These are phyloP conservation scores for Premnoplex brunnescens DNA, from an alignment of 2,797 vertebrate genomes.

Conservation along the genomic window DNA sequence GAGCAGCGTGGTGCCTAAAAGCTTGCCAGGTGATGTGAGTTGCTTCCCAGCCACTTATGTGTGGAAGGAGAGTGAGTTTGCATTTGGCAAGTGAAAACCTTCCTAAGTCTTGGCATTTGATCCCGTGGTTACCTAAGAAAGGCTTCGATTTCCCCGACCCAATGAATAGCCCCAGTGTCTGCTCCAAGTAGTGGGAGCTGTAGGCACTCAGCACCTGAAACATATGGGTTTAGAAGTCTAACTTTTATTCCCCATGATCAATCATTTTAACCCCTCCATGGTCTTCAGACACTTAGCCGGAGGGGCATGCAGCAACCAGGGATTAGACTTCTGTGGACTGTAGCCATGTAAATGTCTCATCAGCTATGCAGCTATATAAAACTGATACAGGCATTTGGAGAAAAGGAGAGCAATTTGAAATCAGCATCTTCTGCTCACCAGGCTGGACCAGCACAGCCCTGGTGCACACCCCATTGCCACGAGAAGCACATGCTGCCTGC, in stretches of 20 bases:
- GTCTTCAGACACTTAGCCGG: not conserved
- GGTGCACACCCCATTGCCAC: not conserved
- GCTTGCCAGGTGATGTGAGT: not conserved
- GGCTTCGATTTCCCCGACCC: not conserved
- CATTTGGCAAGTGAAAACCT: not conserved
- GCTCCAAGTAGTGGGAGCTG: rapidly evolving
- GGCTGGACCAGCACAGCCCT: not conserved
- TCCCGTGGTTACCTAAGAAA: not conserved
- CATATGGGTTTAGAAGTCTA: not conserved
- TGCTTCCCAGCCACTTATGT: not conserved
- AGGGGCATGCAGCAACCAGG: not conserved
- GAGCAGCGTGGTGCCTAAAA: not conserved
- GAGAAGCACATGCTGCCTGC: not conserved
- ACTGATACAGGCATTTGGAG: not conserved
- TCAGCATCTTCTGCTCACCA: not conserved
- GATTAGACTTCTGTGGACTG: not conserved
- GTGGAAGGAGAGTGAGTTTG: not conserved
- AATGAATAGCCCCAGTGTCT: not conserved
- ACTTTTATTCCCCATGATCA: not conserved
- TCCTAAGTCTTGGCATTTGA: not conserved
- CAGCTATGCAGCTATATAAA: not conserved
- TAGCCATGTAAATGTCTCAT: not conserved
- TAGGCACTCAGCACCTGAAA: not conserved
- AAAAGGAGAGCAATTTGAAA: not conserved
- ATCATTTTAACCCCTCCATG: not conserved